These are phyloP conservation scores for Ia io DNA, from an alignment of 2,113 vertebrate genomes.

Conservation along the genomic window DNA sequence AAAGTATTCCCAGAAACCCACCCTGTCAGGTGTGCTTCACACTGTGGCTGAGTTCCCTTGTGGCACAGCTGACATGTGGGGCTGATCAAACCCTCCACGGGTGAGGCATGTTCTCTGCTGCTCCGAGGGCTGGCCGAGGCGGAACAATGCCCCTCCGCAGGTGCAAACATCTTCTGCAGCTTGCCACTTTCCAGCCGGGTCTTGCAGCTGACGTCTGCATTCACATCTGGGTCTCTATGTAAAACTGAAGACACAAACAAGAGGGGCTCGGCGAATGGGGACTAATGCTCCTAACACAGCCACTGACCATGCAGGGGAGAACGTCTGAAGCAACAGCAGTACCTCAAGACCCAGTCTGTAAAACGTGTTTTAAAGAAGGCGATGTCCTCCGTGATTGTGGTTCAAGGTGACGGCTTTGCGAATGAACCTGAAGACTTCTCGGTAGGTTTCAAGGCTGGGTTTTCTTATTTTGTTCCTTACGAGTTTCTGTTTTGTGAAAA, in stretches of 20 bases:
- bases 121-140: conserved; percentile 60
- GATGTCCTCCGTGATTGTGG: conserved; percentile 36
- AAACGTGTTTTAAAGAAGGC: conserved; percentile 62
- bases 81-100: neutral
- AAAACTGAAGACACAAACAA: conserved; percentile 73
- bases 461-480: conserved; percentile 65
- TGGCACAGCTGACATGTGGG: neutral
- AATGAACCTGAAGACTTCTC: conserved; percentile 55
- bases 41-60: neutral
- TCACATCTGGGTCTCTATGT: conserved; percentile 57
- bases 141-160: neutral
- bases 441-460: conserved; percentile 44
- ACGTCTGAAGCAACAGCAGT: conserved; percentile 64
- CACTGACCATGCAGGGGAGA: conserved; percentile 75
- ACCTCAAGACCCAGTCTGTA: conserved; percentile 30
- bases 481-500: conserved; percentile 69
- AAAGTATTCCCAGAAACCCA: neutral
- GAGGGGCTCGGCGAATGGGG: conserved; percentile 43
- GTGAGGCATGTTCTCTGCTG: neutral
- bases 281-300: conserved; percentile 61
- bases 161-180: conserved; percentile 49
- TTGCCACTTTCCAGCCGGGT: conserved; percentile 24
- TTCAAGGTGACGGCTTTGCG: conserved; percentile 20
- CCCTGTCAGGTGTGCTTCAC: neutral
- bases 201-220: neutral